phyloP scores from a whole-genome alignment of 2,113 vertebrate species.

The Colius striatus region DNA sequence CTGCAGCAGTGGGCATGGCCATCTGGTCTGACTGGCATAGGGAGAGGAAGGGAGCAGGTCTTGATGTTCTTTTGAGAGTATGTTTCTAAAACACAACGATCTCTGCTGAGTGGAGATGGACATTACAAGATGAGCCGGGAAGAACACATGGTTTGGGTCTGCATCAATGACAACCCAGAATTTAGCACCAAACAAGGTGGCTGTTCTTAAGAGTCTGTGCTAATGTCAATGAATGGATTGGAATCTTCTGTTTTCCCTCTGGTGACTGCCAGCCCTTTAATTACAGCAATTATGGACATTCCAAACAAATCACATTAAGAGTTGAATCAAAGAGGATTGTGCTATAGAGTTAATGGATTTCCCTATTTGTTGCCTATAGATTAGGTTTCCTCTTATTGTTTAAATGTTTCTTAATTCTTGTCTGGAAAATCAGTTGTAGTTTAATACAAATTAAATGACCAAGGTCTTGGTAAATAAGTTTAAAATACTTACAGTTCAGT shows the following conservation, averaged over 20 bases:
- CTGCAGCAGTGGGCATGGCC: neutral
- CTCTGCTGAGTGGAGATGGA: neutral
- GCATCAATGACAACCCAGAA: neutral
- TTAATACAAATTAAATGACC: neutral
- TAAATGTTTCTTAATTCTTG: neutral
- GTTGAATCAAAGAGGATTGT: neutral
- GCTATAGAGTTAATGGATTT: neutral
- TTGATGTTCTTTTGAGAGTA: neutral
- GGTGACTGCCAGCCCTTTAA: neutral
- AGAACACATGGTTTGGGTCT: neutral
- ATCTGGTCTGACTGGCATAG: neutral
- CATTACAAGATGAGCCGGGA: neutral
- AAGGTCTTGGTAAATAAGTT: neutral
- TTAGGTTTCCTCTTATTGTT: neutral
- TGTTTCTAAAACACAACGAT: neutral
- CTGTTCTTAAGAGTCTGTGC: neutral
- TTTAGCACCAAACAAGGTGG: neutral
- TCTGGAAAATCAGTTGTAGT: neutral
- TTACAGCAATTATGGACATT: neutral
- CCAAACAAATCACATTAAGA: neutral
- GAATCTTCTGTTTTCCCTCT: neutral
- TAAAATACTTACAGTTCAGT: neutral
- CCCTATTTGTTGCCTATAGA: neutral
- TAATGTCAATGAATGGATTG: neutral
- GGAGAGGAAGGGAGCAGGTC: neutral